A percentile compares a stretch with the other conserved stretches of the same genome.
Conservation (phyloP, 1,140 invertebrate genomes). For the Alviniconcha marisindica region DNA sequence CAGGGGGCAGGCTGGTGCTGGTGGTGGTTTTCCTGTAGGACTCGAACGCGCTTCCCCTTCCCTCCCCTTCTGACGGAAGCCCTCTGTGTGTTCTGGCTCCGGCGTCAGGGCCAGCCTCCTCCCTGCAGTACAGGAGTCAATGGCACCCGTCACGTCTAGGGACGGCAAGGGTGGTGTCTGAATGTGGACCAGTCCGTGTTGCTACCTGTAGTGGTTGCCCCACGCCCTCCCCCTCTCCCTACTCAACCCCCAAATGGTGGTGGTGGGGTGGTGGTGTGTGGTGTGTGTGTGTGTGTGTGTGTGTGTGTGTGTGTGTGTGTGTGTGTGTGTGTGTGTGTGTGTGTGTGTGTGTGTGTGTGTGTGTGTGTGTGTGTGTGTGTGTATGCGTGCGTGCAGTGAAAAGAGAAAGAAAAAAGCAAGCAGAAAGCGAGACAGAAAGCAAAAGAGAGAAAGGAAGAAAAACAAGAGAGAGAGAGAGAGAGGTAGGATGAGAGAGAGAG, state of each 20-base stretch:
- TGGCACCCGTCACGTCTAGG: too few relatives aligned
- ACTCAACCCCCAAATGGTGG: too few relatives aligned
- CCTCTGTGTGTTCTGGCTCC: conserved; percentile 66
- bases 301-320: neutral
- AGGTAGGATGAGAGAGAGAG: neutral
- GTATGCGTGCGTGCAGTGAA: neutral
- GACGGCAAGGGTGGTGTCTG: too few relatives aligned
- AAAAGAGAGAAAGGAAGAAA: too few relatives aligned
- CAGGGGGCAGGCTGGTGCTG: conserved; percentile 45
- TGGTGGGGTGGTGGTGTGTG: neutral
- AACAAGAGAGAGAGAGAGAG: too few relatives aligned
- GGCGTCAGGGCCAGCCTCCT: neutral
- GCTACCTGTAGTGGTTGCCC: too few relatives aligned
- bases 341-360: neutral
- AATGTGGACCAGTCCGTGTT: too few relatives aligned
- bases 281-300: conserved; percentile 7
- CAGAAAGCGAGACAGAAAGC: too few relatives aligned
- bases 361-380: neutral
- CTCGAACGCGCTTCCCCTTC: conserved; percentile 96
- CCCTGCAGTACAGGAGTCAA: too few relatives aligned
- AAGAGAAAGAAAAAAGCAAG: too few relatives aligned
- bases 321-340: neutral
- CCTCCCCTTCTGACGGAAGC: too few relatives aligned
- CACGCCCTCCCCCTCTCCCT: too few relatives aligned
- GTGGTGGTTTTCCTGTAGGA: conserved; percentile 86